Evolutionary conservation across 2,113 vertebrate species (phyloP).

Genomic region (Pseudorectes ferrugineus): DNA sequence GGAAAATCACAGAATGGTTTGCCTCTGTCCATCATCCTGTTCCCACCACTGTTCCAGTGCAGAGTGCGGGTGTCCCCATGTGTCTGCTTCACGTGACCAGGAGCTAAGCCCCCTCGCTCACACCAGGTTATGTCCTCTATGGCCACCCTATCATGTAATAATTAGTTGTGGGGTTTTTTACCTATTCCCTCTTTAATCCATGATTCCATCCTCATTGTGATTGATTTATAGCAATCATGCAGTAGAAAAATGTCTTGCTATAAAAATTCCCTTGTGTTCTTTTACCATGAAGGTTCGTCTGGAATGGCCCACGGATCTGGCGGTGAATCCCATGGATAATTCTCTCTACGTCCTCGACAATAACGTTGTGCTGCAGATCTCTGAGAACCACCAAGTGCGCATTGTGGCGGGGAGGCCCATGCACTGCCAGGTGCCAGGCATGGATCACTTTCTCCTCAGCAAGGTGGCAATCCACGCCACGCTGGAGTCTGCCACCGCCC

Average conservation of each 20-base stretch:
- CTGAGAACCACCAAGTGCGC: conserved; percentile 96
- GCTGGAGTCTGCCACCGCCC: conserved; percentile 88
- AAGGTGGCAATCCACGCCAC: conserved; percentile 94
- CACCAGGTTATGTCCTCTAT: background rate
- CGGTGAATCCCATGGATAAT: conserved; percentile 96
- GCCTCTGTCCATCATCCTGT: background rate
- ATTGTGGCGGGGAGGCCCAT: conserved; percentile 94
- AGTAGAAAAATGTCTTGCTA: background rate
- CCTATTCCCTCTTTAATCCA: background rate
- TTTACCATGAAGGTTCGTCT: conserved; percentile 83
- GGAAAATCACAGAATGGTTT: background rate
- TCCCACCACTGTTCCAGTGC: background rate
- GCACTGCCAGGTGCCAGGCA: conserved; percentile 97
- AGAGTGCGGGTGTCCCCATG: background rate
- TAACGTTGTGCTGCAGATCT: conserved; percentile 95
- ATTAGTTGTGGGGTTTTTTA: background rate
- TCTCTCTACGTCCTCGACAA: conserved; percentile 95
- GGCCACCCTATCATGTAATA: background rate
- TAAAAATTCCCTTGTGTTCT: background rate
- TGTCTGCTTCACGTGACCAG: fast-evolving
- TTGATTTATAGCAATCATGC: background rate
- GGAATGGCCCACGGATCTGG: conserved; percentile 96
- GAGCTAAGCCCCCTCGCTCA: background rate
- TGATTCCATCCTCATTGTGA: background rate
- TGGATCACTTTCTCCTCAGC: conserved; percentile 94